Evolutionary conservation across 2,888 invertebrate genomes (phyloP), one percentile per base, ranked within the genome.

Genomic region (Torymus auratus): DNA sequence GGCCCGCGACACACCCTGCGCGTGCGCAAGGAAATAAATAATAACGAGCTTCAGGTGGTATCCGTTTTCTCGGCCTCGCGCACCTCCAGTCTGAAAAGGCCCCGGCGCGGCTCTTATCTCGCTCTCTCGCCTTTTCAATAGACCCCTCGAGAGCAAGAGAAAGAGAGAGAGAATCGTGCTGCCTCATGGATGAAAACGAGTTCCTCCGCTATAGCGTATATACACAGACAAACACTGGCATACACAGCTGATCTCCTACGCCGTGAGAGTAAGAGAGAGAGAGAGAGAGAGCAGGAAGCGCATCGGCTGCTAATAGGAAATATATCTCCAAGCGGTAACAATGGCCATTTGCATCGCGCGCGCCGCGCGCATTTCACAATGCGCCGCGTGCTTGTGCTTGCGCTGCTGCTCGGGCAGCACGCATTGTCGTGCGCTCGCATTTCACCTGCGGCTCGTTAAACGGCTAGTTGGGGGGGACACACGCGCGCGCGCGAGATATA

Each of bases 311-410:
- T 83, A 83, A 83, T 83, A 70, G 83, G 82, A 81, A 81, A 83
- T 83, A 82, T 82, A 82, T 77, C 65, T 67, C 74, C 58, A 52
- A 13, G 68, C 60, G 67, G 61, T 53, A 84, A 84, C 84, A 84
- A 84, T 84, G 84, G 78, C 80, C 83, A 84, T 84, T 84, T 84
- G 83, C 83, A 83, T 83, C 80, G 80, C 58, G 65, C 64, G 53
- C 17, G 17, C 17, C 14, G 50, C 53, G 50, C 53, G 72, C 58
- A 68, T 73, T 78, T 61, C 78, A 81, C 80, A 83, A 83, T 80
- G 62, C 60, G 7, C 41, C 41, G 41, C 7, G 28, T 3, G 28
- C 28, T 28, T 7, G 28, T 10, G 41, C 41, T 41, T 41, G 41
- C 41, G 41, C n/a, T n/a, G n/a, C n/a, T n/a, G n/a, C 7, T 41